Evolutionary conservation across 1,140 invertebrate species (phyloP), one percentile per base, ranked within the genome.

Genomic region (Rhynchophorus ferrugineus): DNA sequence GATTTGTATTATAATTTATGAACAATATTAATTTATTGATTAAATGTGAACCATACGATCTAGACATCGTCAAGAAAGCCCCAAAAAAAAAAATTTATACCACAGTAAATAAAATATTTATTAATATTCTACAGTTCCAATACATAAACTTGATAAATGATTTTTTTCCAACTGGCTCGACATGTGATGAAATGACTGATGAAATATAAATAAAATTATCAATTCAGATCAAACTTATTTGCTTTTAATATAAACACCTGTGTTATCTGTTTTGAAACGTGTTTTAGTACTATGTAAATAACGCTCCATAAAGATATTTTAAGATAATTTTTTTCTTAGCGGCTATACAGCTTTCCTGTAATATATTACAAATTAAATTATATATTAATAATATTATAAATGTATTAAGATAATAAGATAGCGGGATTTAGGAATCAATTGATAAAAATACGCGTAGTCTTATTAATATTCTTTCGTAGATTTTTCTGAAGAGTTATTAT

Each of bases 161-260:
- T 11, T 29, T 29, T 29, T 29, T 29, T 29, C 24, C 5, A 29
- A 6, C 11, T 13, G 3, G 5, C 6, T 38, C 13, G 24, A 29
- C 24, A 13, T 14, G n/a, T 38, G 36, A 38, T 13, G 36, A 41
- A 45, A 29, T 11, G 51, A 24, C 50, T 58, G 57, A 55, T 51
- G 57, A 58, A 58, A 58, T 50, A 48, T 55, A 58, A 58, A 58
- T 55, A 58, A 36, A 43, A 51, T 45, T 58, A 58, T 58, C 57
- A 55, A 58, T 46, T 44, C 43, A 57, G 55, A 60, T 57, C 55
- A 57, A 59, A 54, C 49, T 57, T 57, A 54, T 57, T 60, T 59
- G 48, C 53, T 50, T 54, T 50, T 53, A 54, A 58, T 58, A 59
- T 54, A 60, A 54, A 52, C 58, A 60, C 58, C 58, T 60, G 58